These are phyloP conservation scores for Steinernema scapterisci DNA, from an alignment of 2,888 invertebrate genomes.

Conservation along the genomic window DNA sequence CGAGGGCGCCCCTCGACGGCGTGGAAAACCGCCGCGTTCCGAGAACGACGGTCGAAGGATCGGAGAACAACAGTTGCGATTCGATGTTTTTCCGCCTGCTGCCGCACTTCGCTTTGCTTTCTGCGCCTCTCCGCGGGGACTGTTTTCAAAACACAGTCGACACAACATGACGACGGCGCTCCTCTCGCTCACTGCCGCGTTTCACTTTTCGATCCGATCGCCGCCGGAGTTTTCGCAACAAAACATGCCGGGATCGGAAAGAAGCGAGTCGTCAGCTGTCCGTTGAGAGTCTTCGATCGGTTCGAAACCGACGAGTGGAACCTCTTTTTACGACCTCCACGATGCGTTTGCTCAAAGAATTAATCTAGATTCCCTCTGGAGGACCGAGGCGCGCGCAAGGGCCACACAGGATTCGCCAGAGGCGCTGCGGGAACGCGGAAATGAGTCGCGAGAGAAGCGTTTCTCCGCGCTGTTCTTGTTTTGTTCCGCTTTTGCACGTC, in stretches of 20 bases:
- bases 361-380: slow-evolving; percentile 25
- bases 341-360: slow-evolving; percentile 27
- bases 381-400: neutral
- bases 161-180: slow-evolving; percentile 16
- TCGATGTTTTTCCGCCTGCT: slow-evolving; percentile 3
- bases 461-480: neutral
- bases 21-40: neutral
- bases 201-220: too few relatives aligned
- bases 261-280: slow-evolving; percentile 15
- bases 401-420: slow-evolving; percentile 16
- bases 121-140: neutral
- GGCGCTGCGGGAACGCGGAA: slow-evolving; percentile 18
- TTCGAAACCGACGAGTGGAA: neutral
- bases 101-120: slow-evolving; percentile 9
- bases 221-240: slow-evolving; percentile 4
- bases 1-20: neutral
- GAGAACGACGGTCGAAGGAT: neutral
- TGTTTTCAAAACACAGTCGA: slow-evolving; percentile 28
- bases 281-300: neutral
- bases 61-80: neutral
- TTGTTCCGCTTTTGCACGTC: slow-evolving; percentile 18
- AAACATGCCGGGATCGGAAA: slow-evolving; percentile 7
- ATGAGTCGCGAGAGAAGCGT: neutral
- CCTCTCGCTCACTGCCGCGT: neutral
- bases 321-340: slow-evolving; percentile 17